Conservation (phyloP, 2,797 vertebrate genomes). For the Poecilia picta region DNA sequence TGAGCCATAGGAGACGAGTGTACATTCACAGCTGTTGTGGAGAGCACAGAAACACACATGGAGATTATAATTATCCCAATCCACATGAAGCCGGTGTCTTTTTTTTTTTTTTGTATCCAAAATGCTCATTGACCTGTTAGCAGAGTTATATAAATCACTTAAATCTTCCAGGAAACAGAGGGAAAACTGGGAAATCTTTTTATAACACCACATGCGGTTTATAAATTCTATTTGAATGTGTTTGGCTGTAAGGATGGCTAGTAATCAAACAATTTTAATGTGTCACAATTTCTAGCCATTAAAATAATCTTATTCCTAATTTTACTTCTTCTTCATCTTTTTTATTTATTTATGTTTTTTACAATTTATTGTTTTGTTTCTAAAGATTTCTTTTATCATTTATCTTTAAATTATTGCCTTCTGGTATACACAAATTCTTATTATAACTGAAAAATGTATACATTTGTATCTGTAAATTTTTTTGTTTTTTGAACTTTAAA, state of each 20-base stretch:
- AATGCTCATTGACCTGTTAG: slow-evolving; percentile 52
- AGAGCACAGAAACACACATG: slow-evolving; percentile 28
- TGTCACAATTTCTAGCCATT: no score
- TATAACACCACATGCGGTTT: slow-evolving; percentile 1
- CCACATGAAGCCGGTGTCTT: slow-evolving; percentile 27
- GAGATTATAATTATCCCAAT: slow-evolving; percentile 45
- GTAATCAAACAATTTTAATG: no score
- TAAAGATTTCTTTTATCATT: background rate
- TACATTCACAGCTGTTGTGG: slow-evolving; percentile 75
- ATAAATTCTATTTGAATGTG: background rate
- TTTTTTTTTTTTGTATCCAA: slow-evolving; percentile 29
- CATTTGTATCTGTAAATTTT: background rate
- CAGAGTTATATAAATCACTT: slow-evolving; percentile 35
- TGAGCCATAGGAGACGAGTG: slow-evolving; percentile 58
- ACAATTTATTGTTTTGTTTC: no score
- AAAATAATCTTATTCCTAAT: no score
- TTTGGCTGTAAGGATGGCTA: background rate
- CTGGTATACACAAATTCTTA: background rate
- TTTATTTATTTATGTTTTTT: no score
- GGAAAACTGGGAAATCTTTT: slow-evolving; percentile 12
- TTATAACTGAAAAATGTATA: background rate
- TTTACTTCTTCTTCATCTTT: no score
- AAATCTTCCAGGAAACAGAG: slow-evolving; percentile 15
- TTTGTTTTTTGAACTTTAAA: background rate
- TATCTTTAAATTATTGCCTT: background rate